These are phyloP conservation scores for Arctopsyche grandis DNA, from an alignment of 1,140 invertebrate species.

Conservation along the genomic window DNA sequence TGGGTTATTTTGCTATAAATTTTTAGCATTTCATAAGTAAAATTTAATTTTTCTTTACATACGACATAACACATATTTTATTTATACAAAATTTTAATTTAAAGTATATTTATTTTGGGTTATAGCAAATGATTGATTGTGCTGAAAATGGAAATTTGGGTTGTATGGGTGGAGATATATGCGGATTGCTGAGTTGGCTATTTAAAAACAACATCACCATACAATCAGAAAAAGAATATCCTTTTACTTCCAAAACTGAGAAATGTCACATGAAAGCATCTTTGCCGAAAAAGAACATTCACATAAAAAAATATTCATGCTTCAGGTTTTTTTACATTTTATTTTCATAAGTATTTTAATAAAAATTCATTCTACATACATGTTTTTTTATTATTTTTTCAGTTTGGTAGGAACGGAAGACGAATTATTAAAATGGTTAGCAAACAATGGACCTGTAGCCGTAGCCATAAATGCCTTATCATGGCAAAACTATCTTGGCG, in stretches of 20 bases:
- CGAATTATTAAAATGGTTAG: conserved; percentile 72
- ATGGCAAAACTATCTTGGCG: conserved; percentile 90
- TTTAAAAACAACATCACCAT: conserved; percentile 55
- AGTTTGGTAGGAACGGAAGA: conserved; percentile 77
- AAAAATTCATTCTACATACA: neutral
- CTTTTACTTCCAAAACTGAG: conserved; percentile 61
- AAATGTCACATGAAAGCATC: conserved; percentile 54
- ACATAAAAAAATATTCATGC: conserved; percentile 58
- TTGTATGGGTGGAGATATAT: conserved; percentile 85
- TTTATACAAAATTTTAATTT: neutral
- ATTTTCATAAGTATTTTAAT: neutral
- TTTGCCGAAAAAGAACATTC: conserved; percentile 60
- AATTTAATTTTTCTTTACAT: neutral
- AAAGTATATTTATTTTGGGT: conserved; percentile 11
- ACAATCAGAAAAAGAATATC: conserved; percentile 71
- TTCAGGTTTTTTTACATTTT: conserved; percentile 56
- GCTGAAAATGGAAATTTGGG: conserved; percentile 77
- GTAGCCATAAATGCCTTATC: conserved; percentile 84
- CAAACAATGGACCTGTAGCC: conserved; percentile 78
- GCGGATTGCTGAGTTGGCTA: conserved; percentile 79
- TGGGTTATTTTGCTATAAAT: too few relatives aligned
- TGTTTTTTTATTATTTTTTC: conserved; percentile 44
- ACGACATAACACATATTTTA: too few relatives aligned
- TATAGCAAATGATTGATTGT: conserved; percentile 82
- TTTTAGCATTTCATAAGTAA: conserved; percentile 1